Percentiles rank a stretch among this genome's conserved stretches.
These are phyloP conservation scores for Perdita meconis DNA, from an alignment of 2,888 invertebrate species.

Conservation along the genomic window DNA sequence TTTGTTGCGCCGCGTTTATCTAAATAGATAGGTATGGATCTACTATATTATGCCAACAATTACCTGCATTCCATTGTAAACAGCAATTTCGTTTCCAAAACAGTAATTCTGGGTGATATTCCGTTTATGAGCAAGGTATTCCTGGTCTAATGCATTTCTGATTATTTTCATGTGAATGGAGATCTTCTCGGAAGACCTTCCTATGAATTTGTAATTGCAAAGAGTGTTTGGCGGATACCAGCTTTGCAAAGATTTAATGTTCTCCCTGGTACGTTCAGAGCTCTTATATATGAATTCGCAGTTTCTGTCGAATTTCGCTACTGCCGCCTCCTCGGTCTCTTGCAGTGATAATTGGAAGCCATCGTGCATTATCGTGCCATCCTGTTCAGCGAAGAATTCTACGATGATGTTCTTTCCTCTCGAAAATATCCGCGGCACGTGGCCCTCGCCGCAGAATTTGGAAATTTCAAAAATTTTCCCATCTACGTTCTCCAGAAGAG, in stretches of 20 bases:
- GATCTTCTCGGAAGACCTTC: constrained; percentile 71
- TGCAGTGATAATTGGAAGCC: constrained; percentile 78
- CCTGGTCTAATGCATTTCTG: constrained; percentile 66
- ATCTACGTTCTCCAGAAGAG: constrained; percentile 74
- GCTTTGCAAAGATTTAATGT: constrained; percentile 72
- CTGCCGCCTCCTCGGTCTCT: constrained; percentile 64
- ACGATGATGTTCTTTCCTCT: constrained; percentile 75
- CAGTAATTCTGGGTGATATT: constrained; percentile 73
- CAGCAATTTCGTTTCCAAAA: constrained; percentile 77
- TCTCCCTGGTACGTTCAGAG: constrained; percentile 70
- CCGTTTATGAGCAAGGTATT: constrained; percentile 46
- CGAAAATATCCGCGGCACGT: constrained; percentile 75
- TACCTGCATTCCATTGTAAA: constrained; percentile 76
- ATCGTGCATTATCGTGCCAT: constrained; percentile 79
- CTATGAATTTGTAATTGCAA: constrained; percentile 76
- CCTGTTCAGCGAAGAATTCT: constrained; percentile 75
- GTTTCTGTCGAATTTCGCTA: constrained; percentile 54
- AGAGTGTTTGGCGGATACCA: constrained; percentile 78
- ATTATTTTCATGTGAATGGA: constrained; percentile 76
- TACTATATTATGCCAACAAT: not conserved
- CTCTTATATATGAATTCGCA: constrained; percentile 76
- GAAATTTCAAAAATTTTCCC: constrained; percentile 76
- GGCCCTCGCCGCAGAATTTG: constrained; percentile 77
- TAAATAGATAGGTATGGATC: not conserved
- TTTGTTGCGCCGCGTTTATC: not conserved